Evolutionary conservation across 2,797 vertebrate species (phyloP).

Genomic region (Cirrhinus mrigala): DNA sequence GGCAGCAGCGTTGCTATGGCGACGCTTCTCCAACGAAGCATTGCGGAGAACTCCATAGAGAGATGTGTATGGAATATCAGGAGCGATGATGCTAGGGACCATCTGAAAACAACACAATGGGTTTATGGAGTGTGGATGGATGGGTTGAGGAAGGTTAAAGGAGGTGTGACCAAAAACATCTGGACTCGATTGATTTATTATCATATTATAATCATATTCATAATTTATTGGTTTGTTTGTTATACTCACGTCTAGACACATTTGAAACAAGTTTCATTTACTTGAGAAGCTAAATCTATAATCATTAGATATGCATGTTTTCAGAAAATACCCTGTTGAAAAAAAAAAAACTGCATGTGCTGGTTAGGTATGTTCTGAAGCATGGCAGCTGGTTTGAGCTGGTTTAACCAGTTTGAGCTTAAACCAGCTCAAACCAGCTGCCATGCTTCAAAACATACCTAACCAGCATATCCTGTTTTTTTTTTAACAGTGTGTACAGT

Average conservation of each 20-base stretch:
- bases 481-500: no score
- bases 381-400: no score
- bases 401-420: no score
- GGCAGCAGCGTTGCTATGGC: slow-evolving; percentile 81
- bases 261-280: not conserved
- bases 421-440: no score
- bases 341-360: no score
- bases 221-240: not conserved
- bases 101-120: slow-evolving; percentile 52
- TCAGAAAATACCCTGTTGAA: no score
- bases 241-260: not conserved
- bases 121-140: not conserved
- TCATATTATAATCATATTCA: not conserved
- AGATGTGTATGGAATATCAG: slow-evolving; percentile 68
- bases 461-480: no score
- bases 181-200: not conserved
- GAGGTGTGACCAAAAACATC: slow-evolving; percentile 6
- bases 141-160: no score
- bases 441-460: no score
- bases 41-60: slow-evolving; percentile 75
- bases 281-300: not conserved
- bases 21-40: slow-evolving; percentile 73
- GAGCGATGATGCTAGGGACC: slow-evolving; percentile 64
- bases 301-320: not conserved
- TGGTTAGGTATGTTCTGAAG: no score